Conservation (phyloP, 2,888 invertebrate genomes). For the Periphyllus acericola region DNA sequence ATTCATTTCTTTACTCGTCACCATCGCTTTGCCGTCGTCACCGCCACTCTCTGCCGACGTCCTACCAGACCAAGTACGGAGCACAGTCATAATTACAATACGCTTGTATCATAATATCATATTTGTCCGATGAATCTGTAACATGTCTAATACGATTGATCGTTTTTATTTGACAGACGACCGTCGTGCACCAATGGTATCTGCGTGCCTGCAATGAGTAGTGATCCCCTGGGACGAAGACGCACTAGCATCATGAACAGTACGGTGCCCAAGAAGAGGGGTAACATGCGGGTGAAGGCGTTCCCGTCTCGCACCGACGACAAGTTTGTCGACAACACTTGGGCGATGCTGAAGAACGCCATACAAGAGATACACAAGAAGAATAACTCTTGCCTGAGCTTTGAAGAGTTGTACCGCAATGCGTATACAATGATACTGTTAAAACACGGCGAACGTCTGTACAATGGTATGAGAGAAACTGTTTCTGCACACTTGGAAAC, state of each 20-base stretch:
- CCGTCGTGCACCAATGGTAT: slow-evolving; percentile 40
- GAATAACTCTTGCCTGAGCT: slow-evolving; percentile 98
- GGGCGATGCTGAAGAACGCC: slow-evolving; percentile 96
- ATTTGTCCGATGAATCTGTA: not conserved
- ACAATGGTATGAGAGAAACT: slow-evolving; percentile 97
- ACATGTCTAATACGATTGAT: not conserved
- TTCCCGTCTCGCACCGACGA: slow-evolving; percentile 77
- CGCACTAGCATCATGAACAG: slow-evolving; percentile 56
- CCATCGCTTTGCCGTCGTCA: not conserved
- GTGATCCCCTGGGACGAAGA: slow-evolving; percentile 55
- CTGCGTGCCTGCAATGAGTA: slow-evolving; percentile 34
- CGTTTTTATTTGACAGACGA: slow-evolving; percentile 37
- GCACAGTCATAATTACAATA: not conserved
- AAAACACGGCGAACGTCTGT: slow-evolving; percentile 97
- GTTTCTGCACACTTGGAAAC: slow-evolving; percentile 96
- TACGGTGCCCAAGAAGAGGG: slow-evolving; percentile 48
- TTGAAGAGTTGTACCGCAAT: slow-evolving; percentile 99
- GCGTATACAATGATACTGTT: slow-evolving; percentile 99
- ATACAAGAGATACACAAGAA: slow-evolving; percentile 99
- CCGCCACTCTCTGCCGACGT: not conserved
- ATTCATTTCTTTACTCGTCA: too few relatives aligned
- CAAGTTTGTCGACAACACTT: slow-evolving; percentile 97
- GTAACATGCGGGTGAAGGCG: slow-evolving; percentile 53
- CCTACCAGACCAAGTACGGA: not conserved
- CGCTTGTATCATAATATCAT: not conserved